These are phyloP conservation scores for Synergus gifuensis DNA, from an alignment of 2,888 invertebrate species.

Conservation along the genomic window DNA sequence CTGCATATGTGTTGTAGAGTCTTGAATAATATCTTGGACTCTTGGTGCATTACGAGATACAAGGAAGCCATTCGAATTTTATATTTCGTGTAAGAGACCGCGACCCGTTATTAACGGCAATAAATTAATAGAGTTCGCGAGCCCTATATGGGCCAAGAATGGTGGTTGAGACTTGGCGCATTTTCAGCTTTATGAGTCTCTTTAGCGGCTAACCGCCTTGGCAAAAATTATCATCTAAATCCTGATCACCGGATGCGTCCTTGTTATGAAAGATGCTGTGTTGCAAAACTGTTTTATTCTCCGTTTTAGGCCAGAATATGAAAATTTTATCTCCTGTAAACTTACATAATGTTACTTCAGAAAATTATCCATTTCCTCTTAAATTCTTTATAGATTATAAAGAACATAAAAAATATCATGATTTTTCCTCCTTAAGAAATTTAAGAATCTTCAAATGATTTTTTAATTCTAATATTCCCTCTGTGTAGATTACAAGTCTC, in stretches of 20 bases:
- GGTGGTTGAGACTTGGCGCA: slow-evolving; percentile 21
- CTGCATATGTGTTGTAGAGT: neutral
- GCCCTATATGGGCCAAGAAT: slow-evolving; percentile 19
- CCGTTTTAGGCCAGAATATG: neutral
- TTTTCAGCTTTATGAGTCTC: slow-evolving; percentile 42
- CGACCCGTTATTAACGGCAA: slow-evolving; percentile 52
- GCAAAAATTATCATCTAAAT: slow-evolving; percentile 9
- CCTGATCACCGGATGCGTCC: slow-evolving; percentile 24
- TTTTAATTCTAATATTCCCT: neutral
- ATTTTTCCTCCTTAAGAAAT: too few species aligned
- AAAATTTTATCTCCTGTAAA: neutral
- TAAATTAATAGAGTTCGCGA: slow-evolving; percentile 47
- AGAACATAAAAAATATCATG: too few species aligned
- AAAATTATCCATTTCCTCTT: neutral
- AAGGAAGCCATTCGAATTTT: slow-evolving; percentile 22
- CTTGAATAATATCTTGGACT: neutral
- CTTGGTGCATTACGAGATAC: slow-evolving; percentile 3
- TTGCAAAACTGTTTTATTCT: neutral
- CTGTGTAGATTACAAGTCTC: neutral
- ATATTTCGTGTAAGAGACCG: slow-evolving; percentile 39
- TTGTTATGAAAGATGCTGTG: neutral
- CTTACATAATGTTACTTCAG: neutral
- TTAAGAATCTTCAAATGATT: too few species aligned
- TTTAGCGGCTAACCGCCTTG: slow-evolving; percentile 6
- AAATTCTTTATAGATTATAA: neutral